Base-by-base conservation (phyloP, 2,797 vertebrate species). In the Crenuchus spilurus region DNA sequence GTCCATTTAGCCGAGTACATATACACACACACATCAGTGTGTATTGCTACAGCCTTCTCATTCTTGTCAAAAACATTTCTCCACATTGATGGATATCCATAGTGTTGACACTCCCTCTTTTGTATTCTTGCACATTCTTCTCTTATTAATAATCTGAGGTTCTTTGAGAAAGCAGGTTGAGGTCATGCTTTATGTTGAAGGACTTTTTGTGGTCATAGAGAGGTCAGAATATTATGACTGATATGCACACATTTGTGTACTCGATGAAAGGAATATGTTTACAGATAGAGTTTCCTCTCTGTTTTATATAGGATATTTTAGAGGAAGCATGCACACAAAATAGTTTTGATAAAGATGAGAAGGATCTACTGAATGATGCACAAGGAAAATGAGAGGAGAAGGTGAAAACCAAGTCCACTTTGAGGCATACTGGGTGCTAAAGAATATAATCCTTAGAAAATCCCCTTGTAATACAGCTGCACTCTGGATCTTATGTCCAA, bases 1-100 rank as follows among this genome's bases (percentile, higher is more conserved):
- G 58, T 69, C 57, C 67, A 41, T 44, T 58, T 65, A 55, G 35
- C 44, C 37, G 66, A 54, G 60, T 58, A 48, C 67, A 57, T 41
- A 64, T 11, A 76, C 22, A 49, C 30, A 31, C 49, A 64, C 39
- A 76, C 22, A 16, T 30, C 9, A 55, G 33, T 62, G 33, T 37
- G 26, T 41, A 42, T 37, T 68, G 1, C 42, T 75, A 37, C 31
- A 41, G 42, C 18, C 18, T 28, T 9, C n/a, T 24, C 7, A 66
- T 33, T 24, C 14, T 41, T 68, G 33, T 41, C 39, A 46, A 61
- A 55, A 14, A 51, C 20, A 57, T 74, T 26, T 30, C 13, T 31
- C 22, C 30, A 57, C 37, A 30, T 16, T 74, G 37, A 35, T 58
- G 6, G 14, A 58, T 58, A 35, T 16, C 14, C 60, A 14, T 20